phyloP scores from a whole-genome alignment of 2,888 invertebrate genomes.

The Dryocosmus kuriphilus region DNA sequence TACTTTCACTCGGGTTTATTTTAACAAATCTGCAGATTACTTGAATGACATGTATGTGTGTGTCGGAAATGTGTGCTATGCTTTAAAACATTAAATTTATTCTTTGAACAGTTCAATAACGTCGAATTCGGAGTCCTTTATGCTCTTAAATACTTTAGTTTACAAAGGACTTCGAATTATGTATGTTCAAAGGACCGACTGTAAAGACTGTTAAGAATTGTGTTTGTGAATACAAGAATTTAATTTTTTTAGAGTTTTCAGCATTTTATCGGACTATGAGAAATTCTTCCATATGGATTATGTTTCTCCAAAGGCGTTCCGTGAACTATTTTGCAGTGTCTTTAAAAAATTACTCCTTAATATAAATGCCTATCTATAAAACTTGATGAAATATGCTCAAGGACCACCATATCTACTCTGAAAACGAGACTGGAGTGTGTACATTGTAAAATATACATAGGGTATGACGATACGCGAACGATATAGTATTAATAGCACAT shows the following conservation, averaged over 20 bases:
- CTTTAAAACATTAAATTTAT: background rate
- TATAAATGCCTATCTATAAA: background rate
- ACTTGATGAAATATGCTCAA: slow-evolving; percentile 5
- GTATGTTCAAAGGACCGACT: background rate
- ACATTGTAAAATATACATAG: slow-evolving; percentile 2
- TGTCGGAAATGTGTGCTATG: background rate
- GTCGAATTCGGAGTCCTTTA: background rate
- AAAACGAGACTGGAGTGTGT: background rate
- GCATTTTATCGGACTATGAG: too few relatives aligned
- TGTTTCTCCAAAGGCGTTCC: background rate
- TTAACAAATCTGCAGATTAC: background rate
- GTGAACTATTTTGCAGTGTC: background rate
- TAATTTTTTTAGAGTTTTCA: too few relatives aligned
- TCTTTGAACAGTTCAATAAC: background rate
- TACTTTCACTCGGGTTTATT: background rate
- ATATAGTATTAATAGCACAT: too few relatives aligned
- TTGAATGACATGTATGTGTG: background rate
- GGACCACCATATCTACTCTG: background rate
- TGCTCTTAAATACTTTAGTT: background rate
- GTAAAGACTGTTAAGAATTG: too few relatives aligned
- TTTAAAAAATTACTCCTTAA: background rate
- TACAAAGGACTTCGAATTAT: too few relatives aligned
- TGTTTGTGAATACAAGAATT: too few relatives aligned
- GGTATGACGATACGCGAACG: too few relatives aligned
- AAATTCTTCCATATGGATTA: background rate